Conservation (phyloP, 2,113 vertebrate species). For the Macrotis lagotis region DNA sequence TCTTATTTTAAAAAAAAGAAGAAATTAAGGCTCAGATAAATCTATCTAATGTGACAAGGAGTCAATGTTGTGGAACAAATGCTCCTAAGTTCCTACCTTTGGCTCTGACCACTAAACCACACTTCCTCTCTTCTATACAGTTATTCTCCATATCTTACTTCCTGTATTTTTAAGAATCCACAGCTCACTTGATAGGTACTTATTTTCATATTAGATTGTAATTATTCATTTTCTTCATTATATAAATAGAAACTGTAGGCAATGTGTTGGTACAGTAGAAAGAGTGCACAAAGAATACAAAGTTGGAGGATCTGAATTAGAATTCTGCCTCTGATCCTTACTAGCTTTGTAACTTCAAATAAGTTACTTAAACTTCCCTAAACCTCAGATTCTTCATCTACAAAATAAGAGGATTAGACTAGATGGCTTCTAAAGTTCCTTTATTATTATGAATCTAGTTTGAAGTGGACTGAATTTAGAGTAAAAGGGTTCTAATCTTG, state of each 20-base stretch:
- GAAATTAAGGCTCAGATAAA: background rate
- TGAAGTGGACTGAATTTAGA: background rate
- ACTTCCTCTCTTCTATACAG: slow-evolving; percentile 36
- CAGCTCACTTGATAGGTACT: background rate
- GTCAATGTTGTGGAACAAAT: background rate
- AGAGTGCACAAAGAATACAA: background rate
- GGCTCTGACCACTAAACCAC: slow-evolving; percentile 47
- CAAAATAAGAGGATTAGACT: background rate
- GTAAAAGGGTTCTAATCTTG: background rate
- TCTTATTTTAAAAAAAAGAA: background rate
- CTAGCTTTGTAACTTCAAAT: background rate
- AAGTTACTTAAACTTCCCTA: background rate
- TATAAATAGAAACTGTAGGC: background rate
- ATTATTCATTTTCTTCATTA: background rate
- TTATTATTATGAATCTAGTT: background rate
- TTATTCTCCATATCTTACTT: background rate
- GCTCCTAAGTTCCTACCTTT: background rate
- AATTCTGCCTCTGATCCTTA: background rate
- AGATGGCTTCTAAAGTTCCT: background rate
- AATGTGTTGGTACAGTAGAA: background rate
- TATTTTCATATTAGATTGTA: background rate
- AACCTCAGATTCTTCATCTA: background rate
- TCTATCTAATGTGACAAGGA: background rate
- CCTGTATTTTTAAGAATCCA: background rate
- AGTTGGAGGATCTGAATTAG: background rate